Conservation (phyloP, 2,113 vertebrate species). For the Saimiri boliviensis region DNA sequence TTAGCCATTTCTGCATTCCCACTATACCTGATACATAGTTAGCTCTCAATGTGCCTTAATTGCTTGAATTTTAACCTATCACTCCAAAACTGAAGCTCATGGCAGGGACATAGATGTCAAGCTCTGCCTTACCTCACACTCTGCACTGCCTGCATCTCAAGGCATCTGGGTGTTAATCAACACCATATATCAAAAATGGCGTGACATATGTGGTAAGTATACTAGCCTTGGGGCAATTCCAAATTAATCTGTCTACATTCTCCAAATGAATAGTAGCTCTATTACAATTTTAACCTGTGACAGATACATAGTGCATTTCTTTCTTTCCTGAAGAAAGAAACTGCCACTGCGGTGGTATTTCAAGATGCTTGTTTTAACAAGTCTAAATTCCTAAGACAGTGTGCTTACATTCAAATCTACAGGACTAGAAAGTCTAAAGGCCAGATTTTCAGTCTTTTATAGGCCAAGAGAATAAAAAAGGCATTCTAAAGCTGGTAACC, state of each 20-base stretch:
- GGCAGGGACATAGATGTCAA: neutral
- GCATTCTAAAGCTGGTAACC: neutral
- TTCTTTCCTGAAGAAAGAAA: constrained; percentile 22
- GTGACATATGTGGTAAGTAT: neutral
- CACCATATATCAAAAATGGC: constrained; percentile 5
- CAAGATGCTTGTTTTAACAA: constrained; percentile 10
- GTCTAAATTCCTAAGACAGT: neutral
- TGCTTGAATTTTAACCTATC: neutral
- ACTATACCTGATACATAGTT: neutral
- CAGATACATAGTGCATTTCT: constrained; percentile 48
- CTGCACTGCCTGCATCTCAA: neutral
- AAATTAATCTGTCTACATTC: constrained; percentile 51
- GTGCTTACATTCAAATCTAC: neutral
- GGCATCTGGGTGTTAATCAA: neutral
- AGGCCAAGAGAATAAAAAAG: neutral
- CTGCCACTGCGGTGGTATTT: neutral
- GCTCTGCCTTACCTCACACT: neutral
- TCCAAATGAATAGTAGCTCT: constrained; percentile 32
- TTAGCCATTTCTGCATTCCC: neutral
- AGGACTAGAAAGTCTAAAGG: neutral
- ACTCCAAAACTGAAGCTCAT: neutral
- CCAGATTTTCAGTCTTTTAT: neutral
- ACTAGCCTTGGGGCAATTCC: constrained; percentile 9
- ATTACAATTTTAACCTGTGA: constrained; percentile 63
- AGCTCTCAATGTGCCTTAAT: neutral